phyloP scores from a whole-genome alignment of 30 jellyfish, hydroid and myxozoan species.

The Turritopsis rubra region DNA sequence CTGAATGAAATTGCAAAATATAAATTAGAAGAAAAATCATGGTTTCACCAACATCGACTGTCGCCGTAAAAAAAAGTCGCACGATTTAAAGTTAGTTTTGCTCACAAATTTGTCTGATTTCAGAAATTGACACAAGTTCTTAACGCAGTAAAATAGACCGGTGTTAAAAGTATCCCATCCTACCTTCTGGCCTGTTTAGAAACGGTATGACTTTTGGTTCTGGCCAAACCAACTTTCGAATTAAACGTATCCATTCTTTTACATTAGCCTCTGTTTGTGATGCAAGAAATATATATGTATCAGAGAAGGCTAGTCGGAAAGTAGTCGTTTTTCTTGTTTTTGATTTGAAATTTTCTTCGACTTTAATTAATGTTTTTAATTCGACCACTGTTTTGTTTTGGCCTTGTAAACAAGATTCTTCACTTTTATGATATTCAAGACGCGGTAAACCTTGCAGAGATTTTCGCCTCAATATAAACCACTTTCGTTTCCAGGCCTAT shows the following conservation, averaged over 20 bases:
- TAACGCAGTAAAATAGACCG: too few relatives aligned
- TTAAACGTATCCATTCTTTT: conserved; percentile 76
- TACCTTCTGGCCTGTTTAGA: neutral
- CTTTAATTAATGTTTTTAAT: conserved; percentile 40
- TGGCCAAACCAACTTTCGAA: conserved; percentile 56
- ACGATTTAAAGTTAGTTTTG: too few relatives aligned
- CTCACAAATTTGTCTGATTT: too few relatives aligned
- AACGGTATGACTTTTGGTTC: conserved; percentile 40
- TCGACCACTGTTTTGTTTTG: conserved; percentile 76
- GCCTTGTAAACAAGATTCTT: conserved; percentile 68
- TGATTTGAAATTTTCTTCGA: conserved; percentile 51
- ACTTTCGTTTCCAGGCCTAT: conserved; percentile 85
- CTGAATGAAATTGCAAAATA: too few relatives aligned
- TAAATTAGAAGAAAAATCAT: too few relatives aligned
- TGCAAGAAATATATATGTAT: conserved; percentile 50
- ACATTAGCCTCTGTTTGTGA: conserved; percentile 53
- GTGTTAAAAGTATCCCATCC: too few relatives aligned
- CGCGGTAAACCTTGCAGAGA: conserved; percentile 71
- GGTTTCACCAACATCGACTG: too few relatives aligned
- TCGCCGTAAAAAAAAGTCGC: too few relatives aligned
- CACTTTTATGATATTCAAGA: conserved; percentile 79
- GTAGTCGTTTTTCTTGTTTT: conserved; percentile 43
- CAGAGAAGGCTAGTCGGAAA: conserved; percentile 58
- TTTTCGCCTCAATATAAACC: conserved; percentile 87
- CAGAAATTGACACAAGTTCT: too few relatives aligned